phyloP scores from a whole-genome alignment of 2,888 invertebrate species.

The Leucophora obtusa region DNA sequence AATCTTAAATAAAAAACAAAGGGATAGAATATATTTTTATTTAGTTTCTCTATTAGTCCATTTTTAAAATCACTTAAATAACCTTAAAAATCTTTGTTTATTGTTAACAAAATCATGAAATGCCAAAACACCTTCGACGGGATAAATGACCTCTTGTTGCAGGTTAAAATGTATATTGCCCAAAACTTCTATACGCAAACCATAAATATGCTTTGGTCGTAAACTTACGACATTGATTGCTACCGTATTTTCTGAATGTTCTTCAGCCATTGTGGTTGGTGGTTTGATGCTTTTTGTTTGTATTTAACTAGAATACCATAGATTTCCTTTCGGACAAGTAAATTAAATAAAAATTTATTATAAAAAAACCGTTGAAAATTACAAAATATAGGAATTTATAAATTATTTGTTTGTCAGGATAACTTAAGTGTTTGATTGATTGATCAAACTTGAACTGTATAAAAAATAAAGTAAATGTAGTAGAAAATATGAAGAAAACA shows the following conservation, averaged over 20 bases:
- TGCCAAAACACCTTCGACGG: slow-evolving; percentile 87
- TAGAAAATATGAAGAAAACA: not conserved
- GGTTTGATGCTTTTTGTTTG: too few relatives aligned
- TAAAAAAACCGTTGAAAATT: not conserved
- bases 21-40: not conserved
- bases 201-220: slow-evolving; percentile 77
- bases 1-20: slow-evolving; percentile 67
- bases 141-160: slow-evolving; percentile 88
- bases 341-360: not conserved
- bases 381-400: not conserved
- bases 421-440: slow-evolving; percentile 3
- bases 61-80: not conserved
- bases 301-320: not conserved
- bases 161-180: slow-evolving; percentile 86
- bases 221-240: slow-evolving; percentile 70
- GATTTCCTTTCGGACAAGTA: not conserved
- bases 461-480: not conserved
- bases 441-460: slow-evolving; percentile 31
- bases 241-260: not conserved
- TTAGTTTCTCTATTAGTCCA: not conserved
- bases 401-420: not conserved
- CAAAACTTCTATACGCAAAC: slow-evolving; percentile 78
- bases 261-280: slow-evolving; percentile 33
- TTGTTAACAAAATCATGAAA: slow-evolving; percentile 86
- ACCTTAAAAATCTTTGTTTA: slow-evolving; percentile 86